phyloP scores from a whole-genome alignment of 2,113 vertebrate genomes.

The Girardinichthys multiradiatus region DNA sequence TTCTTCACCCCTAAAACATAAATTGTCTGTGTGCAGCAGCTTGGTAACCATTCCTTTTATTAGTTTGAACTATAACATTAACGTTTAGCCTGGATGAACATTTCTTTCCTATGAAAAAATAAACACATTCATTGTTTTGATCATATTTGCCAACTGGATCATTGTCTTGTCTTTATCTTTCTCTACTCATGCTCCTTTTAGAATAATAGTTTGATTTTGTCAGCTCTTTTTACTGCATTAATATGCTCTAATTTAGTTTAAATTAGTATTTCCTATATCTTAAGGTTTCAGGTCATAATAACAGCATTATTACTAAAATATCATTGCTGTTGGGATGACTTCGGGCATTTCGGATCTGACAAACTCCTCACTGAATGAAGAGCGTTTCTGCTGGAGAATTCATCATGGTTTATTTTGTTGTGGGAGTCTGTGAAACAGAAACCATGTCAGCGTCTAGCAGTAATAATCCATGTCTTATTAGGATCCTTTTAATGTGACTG shows the following conservation, averaged over 20 bases:
- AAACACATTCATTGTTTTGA: too few species aligned
- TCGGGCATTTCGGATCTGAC: too few species aligned
- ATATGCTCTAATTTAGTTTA: too few species aligned
- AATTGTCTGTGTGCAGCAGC: background rate
- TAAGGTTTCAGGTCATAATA: background rate
- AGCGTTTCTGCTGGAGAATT: background rate
- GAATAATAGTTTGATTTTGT: too few species aligned
- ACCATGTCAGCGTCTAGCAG: conserved; percentile 27
- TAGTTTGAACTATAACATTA: background rate
- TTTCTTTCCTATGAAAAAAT: too few species aligned
- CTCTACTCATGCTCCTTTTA: too few species aligned
- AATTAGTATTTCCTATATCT: background rate
- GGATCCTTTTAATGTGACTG: conserved; percentile 59
- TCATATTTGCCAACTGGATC: too few species aligned
- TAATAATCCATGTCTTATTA: conserved; percentile 53
- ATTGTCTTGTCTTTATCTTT: too few species aligned
- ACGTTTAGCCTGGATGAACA: too few species aligned
- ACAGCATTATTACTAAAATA: background rate
- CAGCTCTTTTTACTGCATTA: too few species aligned
- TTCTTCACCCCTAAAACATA: conserved; percentile 32
- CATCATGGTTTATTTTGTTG: conserved; percentile 17
- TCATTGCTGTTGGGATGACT: background rate
- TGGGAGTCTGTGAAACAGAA: conserved; percentile 24
- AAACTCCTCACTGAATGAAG: background rate
- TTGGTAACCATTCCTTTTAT: background rate